A percentile compares a stretch with the other conserved stretches of the same genome.
Evolutionary conservation across 2,113 vertebrate genomes (phyloP).

Genomic region (Microcebus griseorufus): DNA sequence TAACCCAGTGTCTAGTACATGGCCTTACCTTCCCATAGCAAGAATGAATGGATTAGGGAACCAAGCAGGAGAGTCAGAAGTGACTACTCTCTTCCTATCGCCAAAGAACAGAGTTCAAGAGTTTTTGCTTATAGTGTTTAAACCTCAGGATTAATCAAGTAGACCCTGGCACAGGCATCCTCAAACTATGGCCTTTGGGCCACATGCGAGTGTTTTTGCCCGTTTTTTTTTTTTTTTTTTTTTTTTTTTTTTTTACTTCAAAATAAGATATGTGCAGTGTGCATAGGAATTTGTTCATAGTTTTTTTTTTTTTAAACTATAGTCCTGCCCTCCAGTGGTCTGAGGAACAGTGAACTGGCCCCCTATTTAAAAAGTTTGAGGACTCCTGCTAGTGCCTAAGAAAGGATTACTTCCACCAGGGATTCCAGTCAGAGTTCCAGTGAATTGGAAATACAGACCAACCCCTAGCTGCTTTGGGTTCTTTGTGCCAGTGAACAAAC

Average conservation of each 20-base stretch:
- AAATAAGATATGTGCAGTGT: too few species aligned
- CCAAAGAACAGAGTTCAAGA: neutral
- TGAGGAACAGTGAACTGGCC: too few species aligned
- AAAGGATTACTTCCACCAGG: neutral
- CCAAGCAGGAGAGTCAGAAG: neutral
- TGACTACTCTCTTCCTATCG: fast-evolving
- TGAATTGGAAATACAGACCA: neutral
- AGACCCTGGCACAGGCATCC: too few species aligned
- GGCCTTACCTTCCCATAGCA: neutral
- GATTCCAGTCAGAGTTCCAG: neutral
- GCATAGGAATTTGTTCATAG: too few species aligned
- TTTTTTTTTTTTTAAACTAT: too few species aligned
- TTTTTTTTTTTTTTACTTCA: too few species aligned
- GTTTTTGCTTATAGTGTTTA: neutral
- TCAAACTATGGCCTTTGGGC: too few species aligned
- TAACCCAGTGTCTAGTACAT: neutral
- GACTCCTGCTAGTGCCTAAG: too few species aligned
- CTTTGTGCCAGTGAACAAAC: neutral
- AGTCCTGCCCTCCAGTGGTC: too few species aligned
- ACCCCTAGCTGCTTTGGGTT: neutral
- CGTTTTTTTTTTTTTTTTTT: too few species aligned
- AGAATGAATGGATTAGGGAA: neutral
- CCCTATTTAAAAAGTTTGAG: too few species aligned
- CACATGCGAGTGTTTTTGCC: too few species aligned
- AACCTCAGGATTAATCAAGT: neutral